A percentile compares a stretch with the other conserved stretches of the same genome.
These are phyloP conservation scores for Labrus mixtus DNA, from an alignment of 2,113 vertebrate species.

Conservation along the genomic window DNA sequence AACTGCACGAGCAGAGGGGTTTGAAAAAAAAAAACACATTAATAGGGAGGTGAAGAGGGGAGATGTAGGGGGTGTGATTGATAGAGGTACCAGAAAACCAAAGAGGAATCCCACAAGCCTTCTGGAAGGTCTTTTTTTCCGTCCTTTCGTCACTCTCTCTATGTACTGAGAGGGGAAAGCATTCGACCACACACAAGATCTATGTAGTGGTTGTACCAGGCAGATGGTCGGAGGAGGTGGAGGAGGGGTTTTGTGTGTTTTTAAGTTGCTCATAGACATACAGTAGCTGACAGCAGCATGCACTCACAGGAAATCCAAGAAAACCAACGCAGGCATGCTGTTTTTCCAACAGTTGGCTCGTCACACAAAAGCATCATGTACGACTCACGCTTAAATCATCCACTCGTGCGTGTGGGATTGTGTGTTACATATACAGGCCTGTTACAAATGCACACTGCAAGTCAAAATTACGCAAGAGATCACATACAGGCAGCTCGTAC, in stretches of 20 bases:
- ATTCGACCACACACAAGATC: conserved; percentile 53
- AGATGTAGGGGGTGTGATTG: conserved; percentile 5
- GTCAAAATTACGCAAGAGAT: conserved; percentile 59
- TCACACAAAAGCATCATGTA: conserved; percentile 27
- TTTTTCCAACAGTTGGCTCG: conserved; percentile 3
- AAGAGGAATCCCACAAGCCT: conserved; percentile 46
- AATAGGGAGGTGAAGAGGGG: conserved; percentile 9
- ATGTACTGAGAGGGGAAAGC: conserved; percentile 25
- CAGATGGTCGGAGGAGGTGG: conserved; percentile 55
- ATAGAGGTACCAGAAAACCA: conserved; percentile 11
- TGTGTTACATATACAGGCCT: conserved; percentile 19
- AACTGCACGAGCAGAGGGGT: conserved; percentile 41
- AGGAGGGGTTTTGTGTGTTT: conserved; percentile 42
- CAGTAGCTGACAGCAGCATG: conserved; percentile 10
- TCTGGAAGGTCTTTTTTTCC: conserved; percentile 28
- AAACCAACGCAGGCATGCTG: conserved; percentile 30
- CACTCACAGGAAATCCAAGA: conserved; percentile 32
- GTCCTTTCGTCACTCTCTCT: conserved; percentile 15
- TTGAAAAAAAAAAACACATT: conserved; percentile 23
- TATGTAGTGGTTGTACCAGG: conserved; percentile 56
- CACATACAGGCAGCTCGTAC: conserved; percentile 10
- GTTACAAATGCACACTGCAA: conserved; percentile 37
- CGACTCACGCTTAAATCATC: conserved; percentile 28
- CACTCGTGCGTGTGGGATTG: conserved; percentile 13
- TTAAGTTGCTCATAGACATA: conserved; percentile 44